Conservation (phyloP, 2,797 vertebrate species). For the Acrocephalus scirpaceus region DNA sequence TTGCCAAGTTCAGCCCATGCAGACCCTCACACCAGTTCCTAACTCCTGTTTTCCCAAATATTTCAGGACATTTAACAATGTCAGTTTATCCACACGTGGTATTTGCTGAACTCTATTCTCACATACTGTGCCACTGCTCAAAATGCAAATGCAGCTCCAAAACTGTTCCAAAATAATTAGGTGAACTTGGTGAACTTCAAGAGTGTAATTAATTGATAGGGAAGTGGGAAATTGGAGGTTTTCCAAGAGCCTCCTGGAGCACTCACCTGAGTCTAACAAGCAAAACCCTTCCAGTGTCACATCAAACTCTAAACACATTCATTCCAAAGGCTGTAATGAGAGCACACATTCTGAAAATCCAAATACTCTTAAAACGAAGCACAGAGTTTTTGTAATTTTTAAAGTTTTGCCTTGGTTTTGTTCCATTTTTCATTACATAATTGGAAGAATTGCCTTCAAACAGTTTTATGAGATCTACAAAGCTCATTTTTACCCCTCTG, state of each 20-base stretch:
- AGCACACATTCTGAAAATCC: not conserved
- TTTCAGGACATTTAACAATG: too few species aligned
- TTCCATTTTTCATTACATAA: not conserved
- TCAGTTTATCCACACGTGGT: too few species aligned
- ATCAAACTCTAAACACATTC: not conserved
- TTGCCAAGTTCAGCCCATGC: too few species aligned
- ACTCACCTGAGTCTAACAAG: constrained; percentile 27
- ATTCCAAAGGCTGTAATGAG: not conserved
- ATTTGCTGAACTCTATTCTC: too few species aligned
- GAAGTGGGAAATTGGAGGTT: constrained; percentile 1
- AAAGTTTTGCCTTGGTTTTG: not conserved
- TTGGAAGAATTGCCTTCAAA: not conserved
- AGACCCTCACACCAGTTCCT: too few species aligned
- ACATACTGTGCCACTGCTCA: not conserved
- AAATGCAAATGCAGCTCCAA: not conserved
- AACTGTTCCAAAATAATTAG: constrained; percentile 15
- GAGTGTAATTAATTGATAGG: constrained; percentile 26
- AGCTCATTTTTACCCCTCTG: not conserved
- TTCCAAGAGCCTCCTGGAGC: constrained; percentile 36
- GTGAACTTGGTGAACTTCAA: not conserved
- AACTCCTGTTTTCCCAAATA: too few species aligned
- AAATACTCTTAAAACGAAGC: not conserved
- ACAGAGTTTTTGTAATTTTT: not conserved
- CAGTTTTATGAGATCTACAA: not conserved
- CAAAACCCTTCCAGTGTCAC: not conserved